Percentiles rank a stretch among this genome's conserved stretches.
phyloP scores from a whole-genome alignment of 1,140 invertebrate species.

The Lordiphosa clarofinis region DNA sequence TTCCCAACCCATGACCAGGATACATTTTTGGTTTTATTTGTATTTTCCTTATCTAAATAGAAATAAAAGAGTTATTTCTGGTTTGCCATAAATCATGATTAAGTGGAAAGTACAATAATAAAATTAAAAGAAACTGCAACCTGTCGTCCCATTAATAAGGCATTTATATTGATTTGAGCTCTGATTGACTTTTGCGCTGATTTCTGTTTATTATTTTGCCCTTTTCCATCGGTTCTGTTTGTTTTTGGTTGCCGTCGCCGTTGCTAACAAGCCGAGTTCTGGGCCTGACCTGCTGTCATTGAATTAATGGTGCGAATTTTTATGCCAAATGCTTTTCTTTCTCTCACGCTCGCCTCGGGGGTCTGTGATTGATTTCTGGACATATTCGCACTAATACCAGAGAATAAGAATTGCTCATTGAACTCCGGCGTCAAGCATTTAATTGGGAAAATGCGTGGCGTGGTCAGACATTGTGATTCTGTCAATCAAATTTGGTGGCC shows the following conservation, averaged over 20 bases:
- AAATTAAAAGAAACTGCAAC: constrained; percentile 6
- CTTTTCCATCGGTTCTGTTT: constrained; percentile 26
- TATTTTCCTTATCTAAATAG: constrained; percentile 11
- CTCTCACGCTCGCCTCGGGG: constrained; percentile 3
- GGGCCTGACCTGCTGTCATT: constrained; percentile 48
- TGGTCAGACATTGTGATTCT: constrained; percentile 44
- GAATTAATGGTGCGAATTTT: constrained; percentile 74
- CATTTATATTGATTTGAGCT: constrained; percentile 74
- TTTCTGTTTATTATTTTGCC: constrained; percentile 69
- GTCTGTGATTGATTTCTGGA: constrained; percentile 57
- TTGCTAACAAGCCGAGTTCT: constrained; percentile 25
- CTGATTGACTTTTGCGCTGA: constrained; percentile 70
- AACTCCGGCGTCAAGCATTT: constrained; percentile 68
- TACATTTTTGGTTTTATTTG: constrained; percentile 1
- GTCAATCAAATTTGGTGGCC: constrained; percentile 63
- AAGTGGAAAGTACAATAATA: not conserved
- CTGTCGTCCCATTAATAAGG: constrained; percentile 53
- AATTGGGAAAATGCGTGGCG: constrained; percentile 38
- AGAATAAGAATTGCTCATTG: constrained; percentile 63
- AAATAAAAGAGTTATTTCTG: not conserved
- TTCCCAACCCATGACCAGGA: constrained; percentile 1
- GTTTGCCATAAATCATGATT: no score
- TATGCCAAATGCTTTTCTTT: constrained; percentile 54
- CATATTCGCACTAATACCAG: constrained; percentile 7
- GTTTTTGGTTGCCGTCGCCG: no score